Percentiles rank a stretch among this genome's conserved stretches.
These are phyloP conservation scores for Larimichthys crocea DNA, from an alignment of 2,113 vertebrate genomes.

Conservation along the genomic window DNA sequence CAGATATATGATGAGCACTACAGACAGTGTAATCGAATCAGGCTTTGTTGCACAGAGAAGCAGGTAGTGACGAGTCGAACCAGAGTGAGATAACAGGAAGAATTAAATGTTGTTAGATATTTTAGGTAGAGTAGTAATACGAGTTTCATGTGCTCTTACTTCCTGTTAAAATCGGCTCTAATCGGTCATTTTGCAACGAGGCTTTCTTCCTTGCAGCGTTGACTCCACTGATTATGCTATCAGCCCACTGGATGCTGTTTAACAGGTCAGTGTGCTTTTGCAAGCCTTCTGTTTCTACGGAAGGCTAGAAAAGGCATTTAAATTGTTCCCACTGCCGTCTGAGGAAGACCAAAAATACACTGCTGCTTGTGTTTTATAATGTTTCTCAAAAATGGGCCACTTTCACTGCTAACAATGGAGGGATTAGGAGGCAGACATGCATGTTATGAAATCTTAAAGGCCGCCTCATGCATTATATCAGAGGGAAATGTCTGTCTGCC, in stretches of 20 bases:
- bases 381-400: conserved; percentile 49
- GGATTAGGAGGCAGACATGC: conserved; percentile 55
- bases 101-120: conserved; percentile 32
- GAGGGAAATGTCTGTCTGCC: not conserved
- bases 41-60: conserved; percentile 41
- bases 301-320: conserved; percentile 47
- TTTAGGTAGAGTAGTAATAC: conserved; percentile 12
- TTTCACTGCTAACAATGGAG: conserved; percentile 53
- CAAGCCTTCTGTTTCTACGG: conserved; percentile 37
- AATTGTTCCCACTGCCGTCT: conserved; percentile 50
- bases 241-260: conserved; percentile 38
- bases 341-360: conserved; percentile 61
- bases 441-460: conserved; percentile 53
- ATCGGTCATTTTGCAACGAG: not conserved
- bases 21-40: conserved; percentile 34
- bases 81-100: conserved; percentile 22
- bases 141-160: not conserved
- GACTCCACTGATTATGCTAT: conserved; percentile 15
- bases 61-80: conserved; percentile 38
- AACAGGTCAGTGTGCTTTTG: conserved; percentile 43
- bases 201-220: not conserved
- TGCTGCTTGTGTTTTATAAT: conserved; percentile 57
- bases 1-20: conserved; percentile 18
- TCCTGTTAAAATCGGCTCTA: not conserved
- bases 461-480: conserved; percentile 12